Evolutionary conservation across 2,113 vertebrate genomes (phyloP).

Genomic region (Motacilla alba): DNA sequence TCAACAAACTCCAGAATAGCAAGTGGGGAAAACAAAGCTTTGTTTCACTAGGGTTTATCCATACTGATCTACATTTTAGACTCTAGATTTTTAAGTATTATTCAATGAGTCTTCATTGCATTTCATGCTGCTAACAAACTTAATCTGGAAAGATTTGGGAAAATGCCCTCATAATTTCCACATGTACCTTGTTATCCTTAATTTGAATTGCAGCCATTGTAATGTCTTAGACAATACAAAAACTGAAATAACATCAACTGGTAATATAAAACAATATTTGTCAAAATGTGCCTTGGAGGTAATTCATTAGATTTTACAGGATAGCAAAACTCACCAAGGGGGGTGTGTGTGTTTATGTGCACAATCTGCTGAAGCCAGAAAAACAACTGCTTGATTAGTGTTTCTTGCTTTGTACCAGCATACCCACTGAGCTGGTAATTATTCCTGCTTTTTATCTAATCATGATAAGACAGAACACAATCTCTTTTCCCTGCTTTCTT

Average conservation of each 20-base stretch:
- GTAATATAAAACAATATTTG: constrained; percentile 20
- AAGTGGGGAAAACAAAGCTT: constrained; percentile 21
- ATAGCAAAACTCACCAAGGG: constrained; percentile 27
- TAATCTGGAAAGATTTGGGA: constrained; percentile 54
- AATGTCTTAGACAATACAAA: constrained; percentile 11
- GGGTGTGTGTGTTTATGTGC: not conserved
- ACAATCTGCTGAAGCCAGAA: constrained; percentile 40
- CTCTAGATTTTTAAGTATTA: constrained; percentile 62
- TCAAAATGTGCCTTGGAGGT: constrained; percentile 17
- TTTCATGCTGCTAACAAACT: constrained; percentile 62
- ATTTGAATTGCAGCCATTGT: constrained; percentile 50
- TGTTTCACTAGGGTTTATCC: constrained; percentile 54
- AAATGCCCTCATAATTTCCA: constrained; percentile 49
- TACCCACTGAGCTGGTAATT: constrained; percentile 63
- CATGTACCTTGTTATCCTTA: constrained; percentile 55
- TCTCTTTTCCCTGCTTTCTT: not conserved
- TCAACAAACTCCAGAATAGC: constrained; percentile 39
- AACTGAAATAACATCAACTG: not conserved
- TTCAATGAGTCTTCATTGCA: constrained; percentile 45
- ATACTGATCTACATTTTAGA: constrained; percentile 44
- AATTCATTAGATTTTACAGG: constrained; percentile 51
- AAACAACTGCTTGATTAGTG: constrained; percentile 50
- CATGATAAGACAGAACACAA: constrained; percentile 36
- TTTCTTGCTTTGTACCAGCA: constrained; percentile 51
- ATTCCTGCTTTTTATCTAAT: constrained; percentile 67